Evolutionary conservation across 1,140 invertebrate genomes (phyloP).

Genomic region (Diorhabda sublineata): DNA sequence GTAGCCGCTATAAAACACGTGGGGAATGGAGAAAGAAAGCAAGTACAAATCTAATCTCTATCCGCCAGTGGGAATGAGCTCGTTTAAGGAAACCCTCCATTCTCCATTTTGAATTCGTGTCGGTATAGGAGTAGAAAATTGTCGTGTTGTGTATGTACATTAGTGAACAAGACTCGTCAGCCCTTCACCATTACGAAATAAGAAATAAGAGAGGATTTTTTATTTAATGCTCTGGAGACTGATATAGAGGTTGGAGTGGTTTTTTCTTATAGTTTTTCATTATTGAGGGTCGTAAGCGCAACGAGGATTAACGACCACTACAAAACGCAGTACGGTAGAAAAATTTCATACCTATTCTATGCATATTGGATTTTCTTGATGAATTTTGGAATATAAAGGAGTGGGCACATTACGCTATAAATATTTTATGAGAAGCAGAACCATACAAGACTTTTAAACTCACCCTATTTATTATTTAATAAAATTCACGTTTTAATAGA

Average conservation of each 20-base stretch:
- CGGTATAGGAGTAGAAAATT: background rate
- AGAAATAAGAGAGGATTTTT: constrained; percentile 2
- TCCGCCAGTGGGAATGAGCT: constrained; percentile 1
- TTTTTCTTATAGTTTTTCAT: background rate
- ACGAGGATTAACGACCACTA: no score
- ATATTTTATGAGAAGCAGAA: no score
- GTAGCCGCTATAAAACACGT: background rate
- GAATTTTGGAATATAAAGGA: no score
- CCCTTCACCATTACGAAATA: constrained; percentile 1
- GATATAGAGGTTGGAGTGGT: background rate
- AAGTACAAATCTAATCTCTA: background rate
- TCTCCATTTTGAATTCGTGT: background rate
- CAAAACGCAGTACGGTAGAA: no score
- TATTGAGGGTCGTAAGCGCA: background rate
- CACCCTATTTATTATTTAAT: no score
- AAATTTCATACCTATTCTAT: no score
- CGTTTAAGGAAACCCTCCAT: background rate
- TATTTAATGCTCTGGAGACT: constrained; percentile 2
- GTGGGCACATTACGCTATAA: no score
- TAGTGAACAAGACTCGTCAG: background rate
- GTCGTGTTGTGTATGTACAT: constrained; percentile 1
- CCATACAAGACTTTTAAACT: no score
- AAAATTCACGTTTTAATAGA: no score
- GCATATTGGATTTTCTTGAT: no score
- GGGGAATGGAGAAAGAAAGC: background rate